A percentile compares a stretch with the other conserved stretches of the same genome.
These are phyloP conservation scores for Rutilus rutilus DNA, from an alignment of 2,113 vertebrate species.

Conservation along the genomic window DNA sequence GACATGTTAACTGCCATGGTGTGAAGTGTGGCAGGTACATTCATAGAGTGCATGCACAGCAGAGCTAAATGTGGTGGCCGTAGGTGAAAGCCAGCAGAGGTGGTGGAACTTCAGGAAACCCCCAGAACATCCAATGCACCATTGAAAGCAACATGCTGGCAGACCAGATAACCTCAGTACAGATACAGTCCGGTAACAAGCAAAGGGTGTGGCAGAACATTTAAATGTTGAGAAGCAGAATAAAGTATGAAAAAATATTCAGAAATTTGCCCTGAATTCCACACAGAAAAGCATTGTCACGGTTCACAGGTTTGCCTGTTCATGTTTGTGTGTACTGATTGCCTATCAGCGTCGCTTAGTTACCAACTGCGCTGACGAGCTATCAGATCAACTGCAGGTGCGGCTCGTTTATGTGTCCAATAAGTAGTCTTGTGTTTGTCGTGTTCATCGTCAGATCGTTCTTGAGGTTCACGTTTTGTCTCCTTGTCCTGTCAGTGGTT, in stretches of 20 bases:
- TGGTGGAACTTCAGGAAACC: neutral
- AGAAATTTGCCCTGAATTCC: neutral
- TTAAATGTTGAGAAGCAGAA: neutral
- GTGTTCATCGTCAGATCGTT: too few species aligned
- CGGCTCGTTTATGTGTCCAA: too few species aligned
- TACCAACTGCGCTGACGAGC: too few species aligned
- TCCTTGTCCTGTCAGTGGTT: too few species aligned
- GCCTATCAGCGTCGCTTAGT: too few species aligned
- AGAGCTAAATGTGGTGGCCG: neutral
- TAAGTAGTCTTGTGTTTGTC: too few species aligned
- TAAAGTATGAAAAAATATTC: neutral
- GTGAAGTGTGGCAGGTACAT: neutral
- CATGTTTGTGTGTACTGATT: too few species aligned
- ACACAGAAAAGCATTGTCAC: neutral
- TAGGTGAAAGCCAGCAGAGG: neutral
- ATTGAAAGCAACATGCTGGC: neutral
- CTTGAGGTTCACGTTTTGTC: too few species aligned
- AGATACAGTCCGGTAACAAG: neutral
- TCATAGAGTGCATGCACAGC: neutral
- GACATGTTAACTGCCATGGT: neutral
- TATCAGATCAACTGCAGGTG: too few species aligned
- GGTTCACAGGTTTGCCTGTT: too few species aligned
- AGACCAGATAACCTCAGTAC: neutral
- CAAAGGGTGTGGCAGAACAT: neutral
- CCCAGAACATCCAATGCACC: neutral